Percentiles rank a stretch among this genome's conserved stretches.
phyloP scores from a whole-genome alignment of 2,888 invertebrate genomes.

The Sclerodermus sp. region DNA sequence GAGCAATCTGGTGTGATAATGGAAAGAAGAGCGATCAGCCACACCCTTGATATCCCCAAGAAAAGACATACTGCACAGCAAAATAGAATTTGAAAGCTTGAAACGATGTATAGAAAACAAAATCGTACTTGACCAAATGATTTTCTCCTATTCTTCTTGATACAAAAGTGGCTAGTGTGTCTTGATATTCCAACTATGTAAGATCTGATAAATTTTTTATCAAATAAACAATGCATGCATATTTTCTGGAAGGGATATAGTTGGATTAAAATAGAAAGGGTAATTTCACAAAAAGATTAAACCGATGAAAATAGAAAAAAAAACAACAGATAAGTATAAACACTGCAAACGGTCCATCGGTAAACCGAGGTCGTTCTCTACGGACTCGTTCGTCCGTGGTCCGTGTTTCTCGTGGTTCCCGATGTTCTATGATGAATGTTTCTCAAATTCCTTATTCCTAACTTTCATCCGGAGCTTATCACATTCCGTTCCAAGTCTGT shows the following conservation, averaged over 20 bases:
- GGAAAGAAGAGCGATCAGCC: slow-evolving; percentile 29
- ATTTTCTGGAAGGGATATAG: slow-evolving; percentile 28
- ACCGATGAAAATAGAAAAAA: slow-evolving; percentile 26
- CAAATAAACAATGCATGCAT: slow-evolving; percentile 40
- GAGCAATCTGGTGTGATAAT: slow-evolving; percentile 23
- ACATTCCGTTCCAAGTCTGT: no score
- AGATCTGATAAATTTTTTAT: slow-evolving; percentile 35
- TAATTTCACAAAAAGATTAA: slow-evolving; percentile 23
- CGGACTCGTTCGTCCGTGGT: no score
- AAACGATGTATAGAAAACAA: slow-evolving; percentile 10
- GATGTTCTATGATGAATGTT: no score
- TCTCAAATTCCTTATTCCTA: no score
- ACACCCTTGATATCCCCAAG: slow-evolving; percentile 28
- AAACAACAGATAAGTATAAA: slow-evolving; percentile 40
- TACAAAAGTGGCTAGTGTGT: slow-evolving; percentile 18
- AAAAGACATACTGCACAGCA: slow-evolving; percentile 3
- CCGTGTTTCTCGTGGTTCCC: no score
- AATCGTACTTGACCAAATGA: slow-evolving; percentile 37
- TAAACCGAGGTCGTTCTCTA: no score
- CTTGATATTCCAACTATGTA: slow-evolving; percentile 17
- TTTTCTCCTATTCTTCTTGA: slow-evolving; percentile 29
- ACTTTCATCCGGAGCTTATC: no score
- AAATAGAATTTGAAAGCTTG: slow-evolving; percentile 6
- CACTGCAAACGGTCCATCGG: slow-evolving; percentile 42
- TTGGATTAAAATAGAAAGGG: slow-evolving; percentile 21